Evolutionary conservation across 2,888 invertebrate genomes (phyloP).

Genomic region (Cancer borealis): DNA sequence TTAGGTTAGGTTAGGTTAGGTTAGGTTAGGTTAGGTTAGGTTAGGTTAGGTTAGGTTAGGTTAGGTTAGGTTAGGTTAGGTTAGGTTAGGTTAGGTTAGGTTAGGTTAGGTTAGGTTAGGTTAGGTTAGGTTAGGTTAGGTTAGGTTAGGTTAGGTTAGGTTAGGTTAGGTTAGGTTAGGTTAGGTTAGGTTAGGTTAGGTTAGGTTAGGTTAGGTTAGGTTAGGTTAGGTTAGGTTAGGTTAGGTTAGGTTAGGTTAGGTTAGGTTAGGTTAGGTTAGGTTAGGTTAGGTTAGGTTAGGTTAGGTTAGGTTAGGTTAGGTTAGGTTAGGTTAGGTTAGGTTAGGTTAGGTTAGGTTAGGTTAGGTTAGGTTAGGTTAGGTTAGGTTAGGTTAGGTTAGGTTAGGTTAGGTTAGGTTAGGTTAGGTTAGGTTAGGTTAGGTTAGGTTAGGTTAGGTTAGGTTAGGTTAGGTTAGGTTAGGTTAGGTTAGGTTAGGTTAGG

Average conservation of each 20-base stretch:
- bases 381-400: conserved; percentile 20
- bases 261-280: conserved; percentile 20
- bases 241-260: conserved; percentile 20
- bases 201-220: conserved; percentile 20
- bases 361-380: conserved; percentile 20
- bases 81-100: conserved; percentile 20
- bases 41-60: conserved; percentile 20
- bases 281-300: conserved; percentile 20
- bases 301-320: conserved; percentile 20
- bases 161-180: conserved; percentile 20
- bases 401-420: conserved; percentile 20
- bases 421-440: conserved; percentile 20
- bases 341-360: conserved; percentile 20
- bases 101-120: conserved; percentile 20
- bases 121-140: conserved; percentile 20
- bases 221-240: conserved; percentile 20
- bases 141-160: conserved; percentile 20
- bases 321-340: conserved; percentile 20
- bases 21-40: conserved; percentile 20
- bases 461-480: conserved; percentile 20
- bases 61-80: conserved; percentile 20
- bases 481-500: conserved; percentile 20
- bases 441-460: conserved; percentile 20
- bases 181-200: conserved; percentile 20
- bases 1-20: conserved; percentile 20